A percentile compares a stretch with the other conserved stretches of the same genome.
These are phyloP conservation scores for Archips crataeganus DNA, from an alignment of 2,888 invertebrate genomes.

Conservation along the genomic window DNA sequence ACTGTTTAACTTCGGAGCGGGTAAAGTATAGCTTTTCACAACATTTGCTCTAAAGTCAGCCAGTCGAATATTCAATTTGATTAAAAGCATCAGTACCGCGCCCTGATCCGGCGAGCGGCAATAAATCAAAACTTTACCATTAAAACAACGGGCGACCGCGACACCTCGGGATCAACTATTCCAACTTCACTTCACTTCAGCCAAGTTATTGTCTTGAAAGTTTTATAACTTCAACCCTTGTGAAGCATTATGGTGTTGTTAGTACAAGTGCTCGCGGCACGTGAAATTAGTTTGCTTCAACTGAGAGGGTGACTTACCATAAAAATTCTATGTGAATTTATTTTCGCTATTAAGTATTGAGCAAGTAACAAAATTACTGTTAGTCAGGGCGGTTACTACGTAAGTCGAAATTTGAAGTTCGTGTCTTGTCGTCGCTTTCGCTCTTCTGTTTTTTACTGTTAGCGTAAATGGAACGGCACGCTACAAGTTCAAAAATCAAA, in stretches of 20 bases:
- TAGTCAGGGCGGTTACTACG: too few relatives aligned
- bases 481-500: too few relatives aligned
- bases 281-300: conserved; percentile 27
- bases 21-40: conserved; percentile 34
- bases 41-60: conserved; percentile 50
- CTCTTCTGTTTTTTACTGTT: too few relatives aligned
- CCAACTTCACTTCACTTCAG: conserved; percentile 65
- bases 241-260: conserved; percentile 28
- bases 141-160: conserved; percentile 68
- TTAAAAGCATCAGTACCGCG: conserved; percentile 69
- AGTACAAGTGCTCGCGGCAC: conserved; percentile 38
- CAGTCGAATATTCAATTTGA: conserved; percentile 54
- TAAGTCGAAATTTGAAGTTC: too few relatives aligned
- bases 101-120: conserved; percentile 56
- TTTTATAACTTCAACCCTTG: conserved; percentile 62
- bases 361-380: too few relatives aligned
- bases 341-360: not conserved
- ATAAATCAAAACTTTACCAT: conserved; percentile 81
- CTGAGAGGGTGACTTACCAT: not conserved
- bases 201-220: conserved; percentile 73
- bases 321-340: not conserved
- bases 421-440: too few relatives aligned
- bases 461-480: too few relatives aligned
- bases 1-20: conserved; percentile 25
- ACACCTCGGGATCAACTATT: conserved; percentile 75